phyloP scores from a whole-genome alignment of 2,888 invertebrate species.

The Lingula anatina region DNA sequence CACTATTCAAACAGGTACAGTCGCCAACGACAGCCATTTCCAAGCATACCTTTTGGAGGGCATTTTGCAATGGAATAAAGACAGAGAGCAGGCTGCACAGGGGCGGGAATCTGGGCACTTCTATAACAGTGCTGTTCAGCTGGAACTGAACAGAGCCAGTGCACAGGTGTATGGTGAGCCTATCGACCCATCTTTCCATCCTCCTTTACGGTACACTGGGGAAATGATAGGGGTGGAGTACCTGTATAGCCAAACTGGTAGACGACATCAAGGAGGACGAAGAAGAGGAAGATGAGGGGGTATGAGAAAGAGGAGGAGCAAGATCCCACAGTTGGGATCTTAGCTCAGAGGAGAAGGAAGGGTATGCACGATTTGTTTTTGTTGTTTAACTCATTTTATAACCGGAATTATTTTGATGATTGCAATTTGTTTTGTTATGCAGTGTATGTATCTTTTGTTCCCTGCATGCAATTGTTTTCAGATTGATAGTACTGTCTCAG shows the following conservation, averaged over 20 bases:
- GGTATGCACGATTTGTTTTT: too few relatives aligned
- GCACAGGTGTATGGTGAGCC: background rate
- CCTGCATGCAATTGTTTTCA: too few relatives aligned
- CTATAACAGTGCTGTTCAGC: background rate
- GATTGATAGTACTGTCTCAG: too few relatives aligned
- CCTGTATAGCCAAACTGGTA: conserved; percentile 11
- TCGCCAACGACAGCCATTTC: conserved; percentile 13
- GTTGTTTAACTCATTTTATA: too few relatives aligned
- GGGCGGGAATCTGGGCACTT: background rate
- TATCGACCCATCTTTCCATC: background rate
- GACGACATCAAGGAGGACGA: background rate
- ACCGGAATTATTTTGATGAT: too few relatives aligned
- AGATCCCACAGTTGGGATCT: conserved; percentile 4
- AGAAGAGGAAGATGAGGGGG: conserved; percentile 11
- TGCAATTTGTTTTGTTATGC: too few relatives aligned
- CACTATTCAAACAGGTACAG: conserved; percentile 15
- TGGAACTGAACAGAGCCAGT: background rate
- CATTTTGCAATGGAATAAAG: conserved; percentile 15
- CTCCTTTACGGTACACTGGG: conserved; percentile 14
- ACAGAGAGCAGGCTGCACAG: conserved; percentile 4
- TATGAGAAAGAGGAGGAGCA: conserved; percentile 10
- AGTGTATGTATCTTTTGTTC: too few relatives aligned
- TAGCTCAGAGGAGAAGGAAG: too few relatives aligned
- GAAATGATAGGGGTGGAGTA: conserved; percentile 19
- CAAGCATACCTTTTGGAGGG: conserved; percentile 6